phyloP scores from a whole-genome alignment of 2,113 vertebrate genomes.

The Orientallactaga bullata region DNA sequence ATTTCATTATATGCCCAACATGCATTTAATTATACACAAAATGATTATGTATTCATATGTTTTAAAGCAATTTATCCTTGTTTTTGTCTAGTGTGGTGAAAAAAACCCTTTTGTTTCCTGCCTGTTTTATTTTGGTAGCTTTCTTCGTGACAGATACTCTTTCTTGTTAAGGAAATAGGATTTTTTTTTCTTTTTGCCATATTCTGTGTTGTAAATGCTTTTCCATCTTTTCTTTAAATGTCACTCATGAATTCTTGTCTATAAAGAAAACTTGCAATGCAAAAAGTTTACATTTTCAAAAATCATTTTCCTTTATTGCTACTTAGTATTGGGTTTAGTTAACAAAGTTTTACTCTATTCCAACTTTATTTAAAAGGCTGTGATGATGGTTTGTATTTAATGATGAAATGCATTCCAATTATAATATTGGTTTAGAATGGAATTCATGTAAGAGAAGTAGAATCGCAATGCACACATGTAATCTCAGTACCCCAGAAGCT shows the following conservation, averaged over 20 bases:
- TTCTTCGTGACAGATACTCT: constrained; percentile 16
- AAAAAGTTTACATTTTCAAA: constrained; percentile 16
- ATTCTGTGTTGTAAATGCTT: not conserved
- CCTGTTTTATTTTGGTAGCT: constrained; percentile 52
- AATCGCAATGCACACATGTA: not conserved
- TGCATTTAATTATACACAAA: constrained; percentile 54
- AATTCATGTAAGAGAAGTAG: constrained; percentile 34
- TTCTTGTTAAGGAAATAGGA: constrained; percentile 11
- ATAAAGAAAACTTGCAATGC: constrained; percentile 2
- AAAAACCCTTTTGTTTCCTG: constrained; percentile 17
- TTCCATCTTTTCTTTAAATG: not conserved
- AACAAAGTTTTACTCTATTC: constrained; percentile 9
- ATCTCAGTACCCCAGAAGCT: not conserved
- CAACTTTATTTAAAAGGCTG: constrained; percentile 28
- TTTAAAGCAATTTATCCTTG: constrained; percentile 67
- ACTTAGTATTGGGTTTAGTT: not conserved
- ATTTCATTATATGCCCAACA: constrained; percentile 60
- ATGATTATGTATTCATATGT: constrained; percentile 52
- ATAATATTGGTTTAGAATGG: not conserved
- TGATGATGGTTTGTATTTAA: not conserved
- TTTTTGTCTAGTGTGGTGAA: constrained; percentile 52
- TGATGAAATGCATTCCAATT: not conserved
- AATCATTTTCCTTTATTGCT: not conserved
- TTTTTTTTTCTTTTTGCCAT: not conserved
- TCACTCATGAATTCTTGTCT: constrained; percentile 37